Conservation (phyloP, 30 jellyfish, hydroid and myxozoan genomes). For the Aurelia aurita complex sp. Pacific region DNA sequence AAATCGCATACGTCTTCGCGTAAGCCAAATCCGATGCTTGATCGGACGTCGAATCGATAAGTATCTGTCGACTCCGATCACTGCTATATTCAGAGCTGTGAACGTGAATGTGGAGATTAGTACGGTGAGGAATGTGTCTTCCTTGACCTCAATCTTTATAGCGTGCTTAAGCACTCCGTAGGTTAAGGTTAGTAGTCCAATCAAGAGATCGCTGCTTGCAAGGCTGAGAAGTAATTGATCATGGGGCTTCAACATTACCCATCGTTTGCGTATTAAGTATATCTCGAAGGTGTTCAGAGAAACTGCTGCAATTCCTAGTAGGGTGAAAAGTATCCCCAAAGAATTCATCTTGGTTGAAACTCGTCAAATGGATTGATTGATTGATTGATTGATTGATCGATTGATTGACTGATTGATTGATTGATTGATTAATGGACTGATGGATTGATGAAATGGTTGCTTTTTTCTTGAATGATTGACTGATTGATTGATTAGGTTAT, state of each 20-base stretch:
- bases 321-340: background rate
- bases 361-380: no score
- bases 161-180: constrained; percentile 15
- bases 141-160: background rate
- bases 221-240: constrained; percentile 50
- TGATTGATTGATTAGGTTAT: no score
- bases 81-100: constrained; percentile 26
- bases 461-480: no score
- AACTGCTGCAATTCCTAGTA: constrained; percentile 12
- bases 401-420: no score
- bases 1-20: constrained; percentile 33
- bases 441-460: no score
- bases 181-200: constrained; percentile 5
- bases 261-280: background rate
- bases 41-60: constrained; percentile 48
- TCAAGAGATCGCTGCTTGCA: constrained; percentile 48
- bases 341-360: background rate
- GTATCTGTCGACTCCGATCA: constrained; percentile 57
- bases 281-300: constrained; percentile 32
- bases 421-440: no score
- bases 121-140: background rate
- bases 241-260: constrained; percentile 18
- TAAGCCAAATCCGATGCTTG: constrained; percentile 46
- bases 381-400: no score
- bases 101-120: constrained; percentile 17